Evolutionary conservation across 2,113 vertebrate species (phyloP).

Genomic region (Pristiophorus japonicus): DNA sequence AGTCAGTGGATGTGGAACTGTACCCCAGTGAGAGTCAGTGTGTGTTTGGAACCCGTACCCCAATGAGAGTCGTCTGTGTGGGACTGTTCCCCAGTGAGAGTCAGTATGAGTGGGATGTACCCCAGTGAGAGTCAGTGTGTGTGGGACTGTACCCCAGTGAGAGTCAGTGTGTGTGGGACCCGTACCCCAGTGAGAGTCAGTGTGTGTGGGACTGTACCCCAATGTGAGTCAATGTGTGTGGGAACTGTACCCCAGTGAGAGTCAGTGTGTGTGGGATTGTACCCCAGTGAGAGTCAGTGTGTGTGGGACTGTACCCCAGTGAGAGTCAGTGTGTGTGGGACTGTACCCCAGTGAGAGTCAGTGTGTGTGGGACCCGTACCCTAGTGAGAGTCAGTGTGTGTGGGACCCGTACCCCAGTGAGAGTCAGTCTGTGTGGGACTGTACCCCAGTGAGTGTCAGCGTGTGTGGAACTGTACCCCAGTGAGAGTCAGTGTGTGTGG

Average conservation of each 20-base stretch:
- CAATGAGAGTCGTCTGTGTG: too few relatives aligned
- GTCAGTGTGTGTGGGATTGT: background rate
- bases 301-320: background rate
- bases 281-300: background rate
- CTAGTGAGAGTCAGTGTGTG: too few relatives aligned
- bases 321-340: background rate
- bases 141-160: background rate
- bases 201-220: background rate
- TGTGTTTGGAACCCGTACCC: too few relatives aligned
- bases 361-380: too few relatives aligned
- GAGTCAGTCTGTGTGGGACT: too few relatives aligned
- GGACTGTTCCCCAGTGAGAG: too few relatives aligned
- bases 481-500: background rate
- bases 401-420: too few relatives aligned
- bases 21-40: too few relatives aligned
- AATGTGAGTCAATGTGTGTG: background rate
- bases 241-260: background rate
- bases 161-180: background rate
- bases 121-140: background rate
- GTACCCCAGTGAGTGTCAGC: too few relatives aligned
- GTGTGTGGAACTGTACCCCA: background rate
- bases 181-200: background rate
- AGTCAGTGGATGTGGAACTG: too few relatives aligned
- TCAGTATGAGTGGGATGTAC: too few relatives aligned
- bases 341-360: too few relatives aligned